Base-by-base conservation (phyloP, 2,113 vertebrate genomes). In the Dendrocopos noguchii region DNA sequence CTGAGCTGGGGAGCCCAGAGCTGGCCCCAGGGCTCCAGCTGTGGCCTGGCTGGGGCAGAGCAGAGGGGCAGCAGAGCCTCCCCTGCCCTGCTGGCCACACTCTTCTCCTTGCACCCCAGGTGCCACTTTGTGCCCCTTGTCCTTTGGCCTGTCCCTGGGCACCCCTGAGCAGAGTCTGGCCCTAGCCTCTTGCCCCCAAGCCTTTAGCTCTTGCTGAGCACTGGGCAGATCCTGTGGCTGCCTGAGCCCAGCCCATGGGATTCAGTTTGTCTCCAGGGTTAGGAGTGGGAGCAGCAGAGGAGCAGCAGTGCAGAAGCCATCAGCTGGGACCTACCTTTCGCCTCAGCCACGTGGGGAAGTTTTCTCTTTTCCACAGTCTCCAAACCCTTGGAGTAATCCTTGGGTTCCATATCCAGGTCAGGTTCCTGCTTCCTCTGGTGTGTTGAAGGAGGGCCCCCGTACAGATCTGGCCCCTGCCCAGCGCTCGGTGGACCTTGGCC, bases 391-490 rank as follows among this genome's bases (percentile, higher is more conserved):
- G 66, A 34, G 29, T 77, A 60, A 76, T 94, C 66, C 18, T 65
- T 61, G 33, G 55, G 28, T 87, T 89, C 96, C 47, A 61, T 13
- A 61, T 95, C 87, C 36, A 88, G 25, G 31, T 68, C 10, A 6
- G 87, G 63, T 36, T 95, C 81, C 34, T 85, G 42, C 27, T 84
- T 86, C 47, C 17, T 87, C 78, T 89, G 90, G 53, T 66, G 94
- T 80, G 46, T 75, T 67, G 93, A 66, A 73, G 84, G 47, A 72
- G 39, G 79, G 39, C 63, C 85, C 63, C 60, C 73, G 57, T 33
- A 63, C 65, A 53, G 59, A 42, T 60, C 67, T 90, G 96, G 67
- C 60, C 68, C 59, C 82, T 95, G 88, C 25, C 33, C 59, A 59
- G 67, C 79, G 82, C 29, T 65, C 16, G 39, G 9, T 22, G 79